phyloP scores from a whole-genome alignment of 2,888 invertebrate species.

The Helobdella robusta region DNA sequence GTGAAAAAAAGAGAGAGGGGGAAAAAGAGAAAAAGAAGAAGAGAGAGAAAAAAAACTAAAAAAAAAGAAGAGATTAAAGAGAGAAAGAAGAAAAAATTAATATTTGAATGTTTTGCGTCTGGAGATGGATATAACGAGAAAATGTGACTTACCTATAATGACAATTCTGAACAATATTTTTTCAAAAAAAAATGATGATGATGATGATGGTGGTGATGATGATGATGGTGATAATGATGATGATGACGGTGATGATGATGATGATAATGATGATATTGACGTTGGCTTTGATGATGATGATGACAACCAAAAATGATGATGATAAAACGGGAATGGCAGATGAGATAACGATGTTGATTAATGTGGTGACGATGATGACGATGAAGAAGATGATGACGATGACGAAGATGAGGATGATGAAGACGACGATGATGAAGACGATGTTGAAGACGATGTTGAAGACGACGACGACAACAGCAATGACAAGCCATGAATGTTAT shows the following conservation, averaged over 20 bases:
- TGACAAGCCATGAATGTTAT: too few species aligned
- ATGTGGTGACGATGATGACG: conserved; percentile 14
- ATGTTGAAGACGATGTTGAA: conserved; percentile 6
- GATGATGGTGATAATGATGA: background rate
- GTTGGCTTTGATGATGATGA: background rate
- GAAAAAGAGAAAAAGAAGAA: too few species aligned
- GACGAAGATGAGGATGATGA: conserved; percentile 4
- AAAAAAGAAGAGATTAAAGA: too few species aligned
- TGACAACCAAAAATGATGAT: too few species aligned
- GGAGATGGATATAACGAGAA: too few species aligned
- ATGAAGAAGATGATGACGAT: background rate
- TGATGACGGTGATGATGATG: background rate
- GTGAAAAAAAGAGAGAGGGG: too few species aligned
- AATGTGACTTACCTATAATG: too few species aligned
- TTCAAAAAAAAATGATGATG: background rate
- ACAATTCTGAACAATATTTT: too few species aligned
- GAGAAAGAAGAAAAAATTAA: too few species aligned
- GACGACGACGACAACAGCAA: conserved; percentile 4
- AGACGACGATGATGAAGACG: background rate
- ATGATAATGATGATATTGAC: background rate
- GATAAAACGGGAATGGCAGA: background rate
- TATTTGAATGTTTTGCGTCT: too few species aligned
- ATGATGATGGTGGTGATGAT: background rate
- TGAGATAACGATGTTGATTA: background rate
- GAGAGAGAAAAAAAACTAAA: too few species aligned